These are phyloP conservation scores for Lynx canadensis DNA, from an alignment of 2,113 vertebrate species.

Conservation along the genomic window DNA sequence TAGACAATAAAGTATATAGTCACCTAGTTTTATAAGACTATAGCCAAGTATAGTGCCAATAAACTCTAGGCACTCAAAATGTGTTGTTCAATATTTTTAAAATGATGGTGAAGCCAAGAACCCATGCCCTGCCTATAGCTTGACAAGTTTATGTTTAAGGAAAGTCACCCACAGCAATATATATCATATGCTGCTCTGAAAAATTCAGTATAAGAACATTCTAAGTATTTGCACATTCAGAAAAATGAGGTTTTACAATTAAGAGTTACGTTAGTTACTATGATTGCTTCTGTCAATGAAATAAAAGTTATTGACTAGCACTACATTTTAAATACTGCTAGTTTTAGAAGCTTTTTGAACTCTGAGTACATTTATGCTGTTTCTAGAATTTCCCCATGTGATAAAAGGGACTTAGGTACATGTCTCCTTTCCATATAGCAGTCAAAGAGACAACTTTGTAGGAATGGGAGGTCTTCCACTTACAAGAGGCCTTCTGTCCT, in stretches of 20 bases:
- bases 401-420: neutral
- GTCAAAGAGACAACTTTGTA: neutral
- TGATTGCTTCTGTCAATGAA: neutral
- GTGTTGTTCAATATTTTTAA: neutral
- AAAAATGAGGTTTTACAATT: neutral
- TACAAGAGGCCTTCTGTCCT: neutral
- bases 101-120: neutral
- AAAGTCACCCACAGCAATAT: neutral
- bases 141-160: neutral
- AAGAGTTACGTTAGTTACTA: neutral
- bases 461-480: neutral
- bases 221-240: neutral
- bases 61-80: neutral
- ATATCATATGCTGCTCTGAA: neutral
- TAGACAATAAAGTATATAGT: neutral
- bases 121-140: fast-evolving
- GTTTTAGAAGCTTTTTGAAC: neutral
- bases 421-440: neutral
- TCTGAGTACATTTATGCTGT: neutral
- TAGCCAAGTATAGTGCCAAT: neutral
- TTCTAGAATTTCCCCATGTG: neutral
- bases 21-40: neutral
- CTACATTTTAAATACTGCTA: neutral
- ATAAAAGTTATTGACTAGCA: neutral
- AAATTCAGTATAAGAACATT: neutral